Conservation (phyloP, 2,797 vertebrate genomes). For the Spinibarbus caldwelli region DNA sequence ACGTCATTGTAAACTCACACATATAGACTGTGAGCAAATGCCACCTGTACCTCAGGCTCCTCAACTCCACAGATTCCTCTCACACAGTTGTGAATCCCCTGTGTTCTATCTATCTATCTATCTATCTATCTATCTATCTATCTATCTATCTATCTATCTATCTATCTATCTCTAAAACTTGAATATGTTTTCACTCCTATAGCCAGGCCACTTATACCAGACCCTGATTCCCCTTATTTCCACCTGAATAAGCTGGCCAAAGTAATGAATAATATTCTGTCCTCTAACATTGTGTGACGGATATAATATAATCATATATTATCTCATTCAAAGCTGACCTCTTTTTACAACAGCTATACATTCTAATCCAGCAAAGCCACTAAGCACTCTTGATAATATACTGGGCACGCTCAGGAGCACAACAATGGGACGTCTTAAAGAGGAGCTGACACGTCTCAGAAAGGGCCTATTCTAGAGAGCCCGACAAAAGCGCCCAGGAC, state of each 20-base stretch:
- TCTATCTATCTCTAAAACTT: not conserved
- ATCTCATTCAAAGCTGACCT: constrained; percentile 46
- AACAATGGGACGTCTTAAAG: constrained; percentile 61
- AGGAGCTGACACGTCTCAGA: constrained; percentile 63
- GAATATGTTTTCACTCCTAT: not conserved
- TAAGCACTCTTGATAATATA: constrained; percentile 64
- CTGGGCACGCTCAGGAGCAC: constrained; percentile 54
- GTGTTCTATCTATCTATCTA: no score
- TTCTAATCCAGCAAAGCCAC: constrained; percentile 53
- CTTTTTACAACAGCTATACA: constrained; percentile 46
- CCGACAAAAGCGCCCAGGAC: constrained; percentile 60
- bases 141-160: not conserved
- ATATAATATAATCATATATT: constrained; percentile 53
- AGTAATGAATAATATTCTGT: constrained; percentile 45
- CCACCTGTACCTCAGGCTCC: not conserved
- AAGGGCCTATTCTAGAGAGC: constrained; percentile 60
- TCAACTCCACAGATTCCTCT: no score
- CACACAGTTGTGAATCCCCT: no score
- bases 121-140: no score
- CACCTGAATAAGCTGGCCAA: constrained; percentile 5
- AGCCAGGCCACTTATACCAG: not conserved
- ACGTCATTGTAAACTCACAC: not conserved
- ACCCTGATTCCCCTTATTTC: not conserved
- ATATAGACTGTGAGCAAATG: not conserved
- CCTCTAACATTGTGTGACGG: constrained; percentile 36